A percentile compares a stretch with the other conserved stretches of the same genome.
Conservation (phyloP, 2,113 vertebrate species). For the Monarcha castaneiventris region DNA sequence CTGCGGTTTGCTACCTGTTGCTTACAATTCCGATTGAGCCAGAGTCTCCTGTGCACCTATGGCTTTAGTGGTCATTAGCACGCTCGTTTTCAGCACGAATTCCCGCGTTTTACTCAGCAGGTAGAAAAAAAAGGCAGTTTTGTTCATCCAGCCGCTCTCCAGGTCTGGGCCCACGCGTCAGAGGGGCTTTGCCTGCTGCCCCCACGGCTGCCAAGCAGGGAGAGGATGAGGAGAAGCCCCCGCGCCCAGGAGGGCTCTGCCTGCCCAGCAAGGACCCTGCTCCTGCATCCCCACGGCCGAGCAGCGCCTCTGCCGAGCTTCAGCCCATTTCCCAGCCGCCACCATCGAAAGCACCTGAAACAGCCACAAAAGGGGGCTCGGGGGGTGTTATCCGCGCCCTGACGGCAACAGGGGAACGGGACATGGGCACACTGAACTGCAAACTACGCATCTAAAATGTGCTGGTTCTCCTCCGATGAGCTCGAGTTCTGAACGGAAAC, state of each 20-base stretch:
- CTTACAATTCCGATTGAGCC: neutral
- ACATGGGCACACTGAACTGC: conserved; percentile 71
- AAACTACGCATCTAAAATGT: conserved; percentile 73
- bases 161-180: neutral
- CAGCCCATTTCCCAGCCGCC: conserved; percentile 57
- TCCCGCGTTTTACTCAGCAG: neutral
- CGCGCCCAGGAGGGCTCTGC: neutral
- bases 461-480: conserved; percentile 76
- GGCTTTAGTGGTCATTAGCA: conserved; percentile 36
- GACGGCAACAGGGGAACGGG: conserved; percentile 65
- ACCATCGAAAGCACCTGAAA: conserved; percentile 58
- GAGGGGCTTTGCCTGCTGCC: neutral
- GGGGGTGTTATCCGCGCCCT: conserved; percentile 57
- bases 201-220: accelerated
- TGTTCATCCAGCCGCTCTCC: neutral
- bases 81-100: neutral
- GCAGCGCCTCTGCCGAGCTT: conserved; percentile 48
- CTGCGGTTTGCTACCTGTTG: neutral
- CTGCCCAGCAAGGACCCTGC: conserved; percentile 6
- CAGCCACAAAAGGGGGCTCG: conserved; percentile 56
- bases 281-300: neutral
- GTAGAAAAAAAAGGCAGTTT: neutral
- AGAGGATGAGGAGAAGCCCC: neutral
- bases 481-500: conserved; percentile 66
- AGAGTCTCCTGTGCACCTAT: conserved; percentile 30